These are phyloP conservation scores for Trachelipus rathkii DNA, from an alignment of 1,140 invertebrate genomes.

Conservation along the genomic window DNA sequence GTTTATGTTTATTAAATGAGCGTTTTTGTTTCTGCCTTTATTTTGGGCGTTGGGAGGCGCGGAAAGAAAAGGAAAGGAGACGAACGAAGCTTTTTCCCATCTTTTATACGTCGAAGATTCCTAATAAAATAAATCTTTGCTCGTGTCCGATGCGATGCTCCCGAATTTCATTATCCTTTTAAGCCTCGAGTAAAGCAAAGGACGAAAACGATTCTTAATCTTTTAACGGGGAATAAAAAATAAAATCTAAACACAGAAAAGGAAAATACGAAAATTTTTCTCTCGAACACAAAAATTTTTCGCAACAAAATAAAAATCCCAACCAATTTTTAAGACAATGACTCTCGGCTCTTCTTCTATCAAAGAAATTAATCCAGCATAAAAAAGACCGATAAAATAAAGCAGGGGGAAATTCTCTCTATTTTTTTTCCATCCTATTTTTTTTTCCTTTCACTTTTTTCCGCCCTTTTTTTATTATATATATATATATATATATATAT, in stretches of 20 bases:
- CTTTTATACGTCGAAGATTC: no score
- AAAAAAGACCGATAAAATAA: background rate
- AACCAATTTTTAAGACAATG: conserved; percentile 8
- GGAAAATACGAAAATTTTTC: background rate
- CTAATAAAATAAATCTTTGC: conserved; percentile 7
- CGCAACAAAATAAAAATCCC: conserved; percentile 2
- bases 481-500: no score
- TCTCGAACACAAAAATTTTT: background rate
- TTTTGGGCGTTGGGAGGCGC: no score
- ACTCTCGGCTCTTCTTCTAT: background rate
- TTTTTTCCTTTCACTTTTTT: background rate
- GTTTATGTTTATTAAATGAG: conserved; percentile 12
- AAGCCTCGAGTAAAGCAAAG: conserved; percentile 1
- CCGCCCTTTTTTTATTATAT: background rate
- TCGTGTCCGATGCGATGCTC: background rate
- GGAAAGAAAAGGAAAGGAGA: no score
- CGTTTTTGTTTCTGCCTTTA: background rate
- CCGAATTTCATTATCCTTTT: background rate
- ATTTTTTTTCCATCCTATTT: background rate
- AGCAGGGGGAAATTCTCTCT: background rate
- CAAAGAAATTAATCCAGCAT: conserved; percentile 13
- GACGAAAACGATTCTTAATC: background rate
- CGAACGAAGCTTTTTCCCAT: no score
- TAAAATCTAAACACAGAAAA: background rate
- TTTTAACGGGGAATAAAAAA: background rate